Percentiles rank a stretch among this genome's conserved stretches.
phyloP scores from a whole-genome alignment of 2,888 invertebrate species.

The Andrena marginata region DNA sequence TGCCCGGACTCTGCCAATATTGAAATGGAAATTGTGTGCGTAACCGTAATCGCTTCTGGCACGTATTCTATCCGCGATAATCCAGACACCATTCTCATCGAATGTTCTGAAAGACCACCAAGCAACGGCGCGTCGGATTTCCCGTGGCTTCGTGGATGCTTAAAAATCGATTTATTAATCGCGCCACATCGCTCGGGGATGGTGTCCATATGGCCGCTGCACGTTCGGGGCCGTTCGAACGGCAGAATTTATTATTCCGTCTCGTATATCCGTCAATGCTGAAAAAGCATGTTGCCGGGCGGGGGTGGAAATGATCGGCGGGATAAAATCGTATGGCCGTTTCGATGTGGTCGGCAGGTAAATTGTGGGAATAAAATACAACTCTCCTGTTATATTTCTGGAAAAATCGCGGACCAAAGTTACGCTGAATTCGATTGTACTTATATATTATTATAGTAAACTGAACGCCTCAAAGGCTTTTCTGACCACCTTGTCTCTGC shows the following conservation, averaged over 20 bases:
- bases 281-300: background rate
- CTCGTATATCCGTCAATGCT: conserved; percentile 13
- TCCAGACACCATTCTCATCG: background rate
- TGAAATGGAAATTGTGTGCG: conserved; percentile 44
- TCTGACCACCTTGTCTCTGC: too few species aligned
- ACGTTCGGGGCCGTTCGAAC: background rate
- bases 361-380: background rate
- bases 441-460: background rate
- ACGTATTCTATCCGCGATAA: conserved; percentile 23
- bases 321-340: conserved; percentile 1
- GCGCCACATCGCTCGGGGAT: background rate
- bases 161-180: conserved; percentile 22
- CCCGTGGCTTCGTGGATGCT: background rate
- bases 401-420: background rate
- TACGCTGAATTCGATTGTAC: background rate
- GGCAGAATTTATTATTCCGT: conserved; percentile 23
- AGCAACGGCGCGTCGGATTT: conserved; percentile 6
- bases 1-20: conserved; percentile 29
- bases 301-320: background rate
- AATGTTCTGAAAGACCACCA: background rate
- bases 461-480: too few species aligned
- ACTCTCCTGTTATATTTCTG: background rate
- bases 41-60: conserved; percentile 20
- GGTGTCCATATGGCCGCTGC: background rate
- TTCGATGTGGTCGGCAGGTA: background rate